Conservation (phyloP, 1,140 invertebrate genomes). For the Trichomalopsis sarcophagae region DNA sequence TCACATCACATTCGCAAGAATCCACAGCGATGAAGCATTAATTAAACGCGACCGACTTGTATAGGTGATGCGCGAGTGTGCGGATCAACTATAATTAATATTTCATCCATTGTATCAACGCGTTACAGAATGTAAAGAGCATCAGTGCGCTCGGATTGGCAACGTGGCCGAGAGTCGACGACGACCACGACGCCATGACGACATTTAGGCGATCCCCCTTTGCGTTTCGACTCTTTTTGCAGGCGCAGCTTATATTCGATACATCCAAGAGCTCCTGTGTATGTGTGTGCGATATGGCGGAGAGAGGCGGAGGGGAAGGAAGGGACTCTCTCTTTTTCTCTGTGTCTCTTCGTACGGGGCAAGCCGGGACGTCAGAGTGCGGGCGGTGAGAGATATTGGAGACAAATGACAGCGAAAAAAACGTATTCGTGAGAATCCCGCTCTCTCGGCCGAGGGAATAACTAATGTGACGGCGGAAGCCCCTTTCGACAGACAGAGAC, state of each 20-base stretch:
- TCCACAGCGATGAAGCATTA: neutral
- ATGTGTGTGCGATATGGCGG: conserved; percentile 52
- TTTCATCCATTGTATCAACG: neutral
- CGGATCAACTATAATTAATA: neutral
- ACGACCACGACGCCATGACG: conserved; percentile 45
- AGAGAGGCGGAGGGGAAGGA: conserved; percentile 49
- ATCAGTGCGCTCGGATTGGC: neutral
- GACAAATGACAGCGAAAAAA: conserved; percentile 75
- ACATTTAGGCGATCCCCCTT: conserved; percentile 48
- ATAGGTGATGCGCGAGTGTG: neutral
- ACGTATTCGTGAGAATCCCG: conserved; percentile 68
- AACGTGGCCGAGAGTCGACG: neutral
- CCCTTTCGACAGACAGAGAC: conserved; percentile 38
- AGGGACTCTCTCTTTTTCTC: conserved; percentile 15
- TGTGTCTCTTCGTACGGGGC: conserved; percentile 12
- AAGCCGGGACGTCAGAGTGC: conserved; percentile 48
- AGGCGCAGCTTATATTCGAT: conserved; percentile 65
- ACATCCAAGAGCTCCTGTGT: conserved; percentile 59
- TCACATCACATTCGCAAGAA: neutral
- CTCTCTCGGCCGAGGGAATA: conserved; percentile 51
- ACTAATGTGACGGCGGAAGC: conserved; percentile 49
- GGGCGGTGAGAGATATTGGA: conserved; percentile 71
- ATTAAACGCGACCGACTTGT: neutral
- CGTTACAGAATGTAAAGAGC: neutral
- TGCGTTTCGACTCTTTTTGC: conserved; percentile 65